Base-by-base conservation (phyloP, 92 coral and sea anemone species). In the Epizoanthus fatuus region DNA sequence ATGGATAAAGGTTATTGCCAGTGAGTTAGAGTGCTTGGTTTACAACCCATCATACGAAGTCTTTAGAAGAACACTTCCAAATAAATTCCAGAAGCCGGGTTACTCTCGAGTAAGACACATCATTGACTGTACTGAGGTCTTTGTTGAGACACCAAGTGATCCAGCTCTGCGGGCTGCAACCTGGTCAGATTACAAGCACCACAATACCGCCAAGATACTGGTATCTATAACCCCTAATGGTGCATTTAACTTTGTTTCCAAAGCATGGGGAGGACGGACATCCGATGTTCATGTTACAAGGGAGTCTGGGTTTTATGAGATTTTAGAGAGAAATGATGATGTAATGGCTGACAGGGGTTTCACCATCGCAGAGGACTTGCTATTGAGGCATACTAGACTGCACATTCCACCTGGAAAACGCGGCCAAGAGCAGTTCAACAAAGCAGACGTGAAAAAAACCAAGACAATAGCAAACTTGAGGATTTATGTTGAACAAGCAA, bases 111-210 rank as follows among this genome's bases (percentile, higher is more conserved):
- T 86, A 9, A 64, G 93, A 1, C 93, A 86, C 63, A 89, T 84
- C 1, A 83, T 91, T 51, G 89, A 91, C 16, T 84, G 94, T 56
- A 87, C 91, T 7, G 86, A 86, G n/a, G 49, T 87, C n/a, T 87
- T 87, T 35, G 79, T 84, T 37, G 94, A 91, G 53, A 91, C 83
- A 1, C 94, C 91, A 60, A 91, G 52, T 10, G 91, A 83, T 59
- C 89, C 83, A 2, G 39, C 19, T 58, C 17, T 71, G 5, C 66
- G 58, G 45, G 87, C 94, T 42, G 83, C 86, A 16, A 79, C 89
- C 20, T 91, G 92, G 94, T 91, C 92, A 67, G 94, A 91, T 16
- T 74, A 84, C 56, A 87, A 87, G 51, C 91, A 91, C 13, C 91
- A 87, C 35, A 35, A 77, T 66, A 91, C 91, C 38, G 83, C 81